Conservation (phyloP, 1,140 invertebrate species). For the Spodoptera litura region DNA sequence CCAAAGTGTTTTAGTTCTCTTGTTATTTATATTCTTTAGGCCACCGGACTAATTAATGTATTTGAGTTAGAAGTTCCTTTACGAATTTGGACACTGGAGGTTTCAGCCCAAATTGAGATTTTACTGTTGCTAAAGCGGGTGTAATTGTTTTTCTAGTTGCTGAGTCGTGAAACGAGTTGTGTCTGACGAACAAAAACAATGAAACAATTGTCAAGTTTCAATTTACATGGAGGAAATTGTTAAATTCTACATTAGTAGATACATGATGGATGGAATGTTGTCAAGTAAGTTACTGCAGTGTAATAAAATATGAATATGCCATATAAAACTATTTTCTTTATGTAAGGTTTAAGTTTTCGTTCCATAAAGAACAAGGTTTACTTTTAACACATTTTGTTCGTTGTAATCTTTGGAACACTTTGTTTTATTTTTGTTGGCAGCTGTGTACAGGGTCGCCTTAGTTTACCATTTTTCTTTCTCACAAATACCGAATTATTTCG, state of each 20-base stretch:
- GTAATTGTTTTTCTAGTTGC: neutral
- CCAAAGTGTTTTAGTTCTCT: slow-evolving; percentile 12
- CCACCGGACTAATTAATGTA: slow-evolving; percentile 10
- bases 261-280: neutral
- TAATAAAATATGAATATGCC: neutral
- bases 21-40: slow-evolving; percentile 23
- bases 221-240: no score
- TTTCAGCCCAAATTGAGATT: slow-evolving; percentile 15
- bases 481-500: neutral
- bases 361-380: no score
- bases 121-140: slow-evolving; percentile 10
- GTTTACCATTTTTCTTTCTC: neutral
- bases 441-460: neutral
- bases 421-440: slow-evolving; percentile 12
- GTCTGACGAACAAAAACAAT: neutral
- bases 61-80: slow-evolving; percentile 11
- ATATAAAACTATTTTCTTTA: no score
- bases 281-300: neutral
- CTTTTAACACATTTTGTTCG: neutral
- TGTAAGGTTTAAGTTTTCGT: no score
- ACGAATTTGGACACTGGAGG: neutral
- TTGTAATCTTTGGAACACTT: slow-evolving; percentile 1
- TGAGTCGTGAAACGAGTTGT: neutral
- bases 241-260: no score
- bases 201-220: no score